phyloP scores from a whole-genome alignment of 2,113 vertebrate genomes.

The Paralichthys olivaceus region DNA sequence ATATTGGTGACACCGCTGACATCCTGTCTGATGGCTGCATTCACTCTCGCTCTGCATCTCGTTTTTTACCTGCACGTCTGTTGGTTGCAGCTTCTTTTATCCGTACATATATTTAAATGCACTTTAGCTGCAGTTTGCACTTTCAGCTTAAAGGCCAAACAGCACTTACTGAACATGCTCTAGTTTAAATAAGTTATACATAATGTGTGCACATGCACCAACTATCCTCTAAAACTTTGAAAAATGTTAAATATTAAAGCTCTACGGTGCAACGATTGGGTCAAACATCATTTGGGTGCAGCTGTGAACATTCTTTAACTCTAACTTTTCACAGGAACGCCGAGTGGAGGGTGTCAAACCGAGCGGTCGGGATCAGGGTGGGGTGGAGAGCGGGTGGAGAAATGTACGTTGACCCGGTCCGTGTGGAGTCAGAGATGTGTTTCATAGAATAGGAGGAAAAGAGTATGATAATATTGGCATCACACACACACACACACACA shows the following conservation, averaged over 20 bases:
- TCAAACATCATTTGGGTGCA: not conserved
- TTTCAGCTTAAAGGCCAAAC: not conserved
- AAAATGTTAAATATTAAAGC: not conserved
- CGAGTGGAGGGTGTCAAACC: too few species aligned
- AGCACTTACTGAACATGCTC: not conserved
- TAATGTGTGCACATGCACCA: not conserved
- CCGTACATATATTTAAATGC: too few species aligned
- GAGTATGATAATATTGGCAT: not conserved
- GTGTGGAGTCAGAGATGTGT: slow-evolving; percentile 4
- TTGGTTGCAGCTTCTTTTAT: too few species aligned
- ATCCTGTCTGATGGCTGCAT: too few species aligned
- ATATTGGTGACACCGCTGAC: too few species aligned
- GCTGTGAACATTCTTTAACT: not conserved
- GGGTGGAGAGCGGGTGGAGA: not conserved
- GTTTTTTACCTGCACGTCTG: too few species aligned
- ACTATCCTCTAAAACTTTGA: not conserved
- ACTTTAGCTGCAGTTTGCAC: not conserved
- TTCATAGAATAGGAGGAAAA: slow-evolving; percentile 20
- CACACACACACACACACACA: slow-evolving; percentile 39
- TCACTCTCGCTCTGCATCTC: too few species aligned
- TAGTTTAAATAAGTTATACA: not conserved
- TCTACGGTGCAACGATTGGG: not conserved
- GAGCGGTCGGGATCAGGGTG: too few species aligned
- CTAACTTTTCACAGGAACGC: not conserved
- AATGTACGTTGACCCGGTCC: slow-evolving; percentile 24